Conservation (phyloP, 2,113 vertebrate species). For the Oncorhynchus tshawytscha region DNA sequence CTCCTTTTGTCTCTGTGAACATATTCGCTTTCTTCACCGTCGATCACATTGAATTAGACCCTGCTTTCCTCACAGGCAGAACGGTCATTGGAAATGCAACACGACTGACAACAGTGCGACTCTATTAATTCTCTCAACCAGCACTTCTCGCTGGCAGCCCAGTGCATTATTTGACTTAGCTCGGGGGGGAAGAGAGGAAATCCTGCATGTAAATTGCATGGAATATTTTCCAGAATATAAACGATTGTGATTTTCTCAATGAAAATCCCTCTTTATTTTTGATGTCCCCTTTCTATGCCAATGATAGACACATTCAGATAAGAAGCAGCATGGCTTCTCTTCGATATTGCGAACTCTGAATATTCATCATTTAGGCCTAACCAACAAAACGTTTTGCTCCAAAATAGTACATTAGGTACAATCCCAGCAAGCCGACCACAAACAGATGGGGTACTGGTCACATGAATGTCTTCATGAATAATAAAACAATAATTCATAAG, state of each 20-base stretch:
- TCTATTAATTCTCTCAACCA: slow-evolving; percentile 66
- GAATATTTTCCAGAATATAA: slow-evolving; percentile 54
- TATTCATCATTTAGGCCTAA: background rate
- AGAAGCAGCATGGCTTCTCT: background rate
- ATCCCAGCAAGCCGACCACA: background rate
- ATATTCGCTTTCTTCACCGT: slow-evolving; percentile 59
- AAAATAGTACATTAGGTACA: background rate
- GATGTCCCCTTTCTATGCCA: slow-evolving; percentile 9
- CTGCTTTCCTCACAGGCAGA: slow-evolving; percentile 44
- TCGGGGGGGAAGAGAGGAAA: slow-evolving; percentile 37
- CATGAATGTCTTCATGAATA: background rate
- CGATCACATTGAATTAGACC: slow-evolving; percentile 74
- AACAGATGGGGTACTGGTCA: background rate
- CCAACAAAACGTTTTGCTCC: background rate
- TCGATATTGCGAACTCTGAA: background rate
- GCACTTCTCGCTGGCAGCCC: slow-evolving; percentile 46
- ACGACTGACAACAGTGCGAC: slow-evolving; percentile 59
- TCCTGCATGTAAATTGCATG: slow-evolving; percentile 57
- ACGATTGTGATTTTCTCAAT: slow-evolving; percentile 49
- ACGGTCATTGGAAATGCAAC: slow-evolving; percentile 58
- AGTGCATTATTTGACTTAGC: slow-evolving; percentile 68
- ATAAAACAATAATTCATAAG: background rate
- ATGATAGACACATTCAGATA: slow-evolving; percentile 21
- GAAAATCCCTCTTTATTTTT: slow-evolving; percentile 41
- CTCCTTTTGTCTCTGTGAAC: slow-evolving; percentile 54